phyloP scores from a whole-genome alignment of 2,888 invertebrate genomes.

The Herminia tarsipennalis region DNA sequence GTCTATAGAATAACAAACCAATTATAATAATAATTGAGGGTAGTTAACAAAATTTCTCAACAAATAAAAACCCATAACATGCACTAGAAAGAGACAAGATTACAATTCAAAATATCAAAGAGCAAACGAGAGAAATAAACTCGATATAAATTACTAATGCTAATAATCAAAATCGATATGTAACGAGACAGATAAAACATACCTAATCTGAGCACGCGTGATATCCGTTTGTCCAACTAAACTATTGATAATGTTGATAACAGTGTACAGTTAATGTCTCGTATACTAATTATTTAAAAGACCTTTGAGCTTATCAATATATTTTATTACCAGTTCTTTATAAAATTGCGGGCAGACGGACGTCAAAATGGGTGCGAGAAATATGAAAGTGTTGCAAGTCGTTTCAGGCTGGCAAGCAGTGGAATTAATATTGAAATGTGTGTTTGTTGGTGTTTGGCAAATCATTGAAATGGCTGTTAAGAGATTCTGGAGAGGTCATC shows the following conservation, averaged over 20 bases:
- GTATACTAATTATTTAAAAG: conserved; percentile 50
- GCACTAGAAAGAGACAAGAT: conserved; percentile 14
- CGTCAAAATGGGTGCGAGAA: conserved; percentile 60
- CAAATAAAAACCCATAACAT: no score
- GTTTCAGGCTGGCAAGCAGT: conserved; percentile 74
- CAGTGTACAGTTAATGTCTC: conserved; percentile 44
- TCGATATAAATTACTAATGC: no score
- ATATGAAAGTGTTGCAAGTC: conserved; percentile 60
- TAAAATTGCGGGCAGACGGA: no score
- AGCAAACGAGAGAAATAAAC: conserved; percentile 21
- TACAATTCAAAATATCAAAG: conserved; percentile 1
- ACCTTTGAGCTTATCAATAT: conserved; percentile 60
- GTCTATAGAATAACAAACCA: no score
- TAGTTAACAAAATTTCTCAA: conserved; percentile 1
- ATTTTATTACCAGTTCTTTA: no score
- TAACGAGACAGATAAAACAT: neutral
- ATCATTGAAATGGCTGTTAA: conserved; percentile 64
- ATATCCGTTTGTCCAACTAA: conserved; percentile 53
- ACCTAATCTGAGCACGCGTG: conserved; percentile 1
- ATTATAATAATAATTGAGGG: neutral
- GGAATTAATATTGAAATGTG: conserved; percentile 65
- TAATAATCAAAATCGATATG: no score
- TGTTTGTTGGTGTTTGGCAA: conserved; percentile 73
- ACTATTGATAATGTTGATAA: conserved; percentile 63
- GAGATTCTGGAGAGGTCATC: conserved; percentile 74